Conservation (phyloP, 1,140 invertebrate genomes). For the Teleogryllus occipitalis region DNA sequence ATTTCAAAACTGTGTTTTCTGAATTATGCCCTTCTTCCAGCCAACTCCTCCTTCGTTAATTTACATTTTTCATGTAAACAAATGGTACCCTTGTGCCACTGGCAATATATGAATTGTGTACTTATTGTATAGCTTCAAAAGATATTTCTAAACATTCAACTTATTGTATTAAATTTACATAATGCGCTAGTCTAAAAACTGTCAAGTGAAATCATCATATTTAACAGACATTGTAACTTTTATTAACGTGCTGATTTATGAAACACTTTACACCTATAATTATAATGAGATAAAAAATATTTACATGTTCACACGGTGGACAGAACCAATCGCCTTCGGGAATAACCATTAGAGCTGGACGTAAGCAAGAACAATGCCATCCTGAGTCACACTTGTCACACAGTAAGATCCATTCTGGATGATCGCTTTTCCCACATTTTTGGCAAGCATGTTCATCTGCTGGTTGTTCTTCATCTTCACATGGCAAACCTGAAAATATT, state of each 20-base stretch:
- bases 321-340: conserved; percentile 97
- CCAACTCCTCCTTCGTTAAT: no score
- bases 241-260: neutral
- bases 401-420: conserved; percentile 91
- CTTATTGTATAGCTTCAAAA: no score
- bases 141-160: no score
- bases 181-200: no score
- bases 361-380: conserved; percentile 89
- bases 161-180: no score
- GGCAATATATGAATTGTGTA: no score
- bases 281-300: conserved; percentile 26
- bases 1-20: no score
- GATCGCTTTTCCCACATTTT: conserved; percentile 79
- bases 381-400: conserved; percentile 92
- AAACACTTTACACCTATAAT: neutral
- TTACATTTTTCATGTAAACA: no score
- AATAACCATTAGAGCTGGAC: conserved; percentile 82
- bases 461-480: conserved; percentile 30
- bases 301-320: conserved; percentile 84
- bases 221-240: no score
- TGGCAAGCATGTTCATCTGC: conserved; percentile 65
- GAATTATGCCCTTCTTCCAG: no score
- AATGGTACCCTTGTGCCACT: no score
- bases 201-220: no score
- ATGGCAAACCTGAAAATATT: neutral